phyloP scores from a whole-genome alignment of 2,888 invertebrate species.

The Elmis aenea region DNA sequence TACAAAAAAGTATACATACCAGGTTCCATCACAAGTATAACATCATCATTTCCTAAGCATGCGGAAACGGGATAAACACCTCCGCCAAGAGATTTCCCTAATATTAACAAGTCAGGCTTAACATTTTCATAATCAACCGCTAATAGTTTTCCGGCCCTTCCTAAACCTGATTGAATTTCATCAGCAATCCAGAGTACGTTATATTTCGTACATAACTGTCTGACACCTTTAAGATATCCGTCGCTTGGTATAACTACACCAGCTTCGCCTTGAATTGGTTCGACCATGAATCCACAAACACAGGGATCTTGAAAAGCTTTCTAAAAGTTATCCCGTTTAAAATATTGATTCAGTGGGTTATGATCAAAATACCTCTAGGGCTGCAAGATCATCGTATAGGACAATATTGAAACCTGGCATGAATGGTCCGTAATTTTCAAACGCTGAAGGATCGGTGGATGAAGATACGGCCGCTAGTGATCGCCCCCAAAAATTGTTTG shows the following conservation, averaged over 20 bases:
- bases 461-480: conserved; percentile 74
- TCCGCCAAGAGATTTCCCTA: conserved; percentile 81
- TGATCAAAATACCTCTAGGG: conserved; percentile 60
- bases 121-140: conserved; percentile 71
- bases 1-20: conserved; percentile 55
- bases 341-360: too few species aligned
- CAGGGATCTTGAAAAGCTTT: conserved; percentile 58
- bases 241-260: conserved; percentile 70
- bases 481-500: conserved; percentile 80
- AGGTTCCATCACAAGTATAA: conserved; percentile 68
- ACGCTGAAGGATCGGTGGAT: conserved; percentile 69
- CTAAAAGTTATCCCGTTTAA: conserved; percentile 40
- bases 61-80: conserved; percentile 72
- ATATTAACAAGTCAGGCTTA: conserved; percentile 68
- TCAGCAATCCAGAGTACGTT: conserved; percentile 81
- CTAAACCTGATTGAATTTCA: conserved; percentile 79
- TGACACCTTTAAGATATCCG: conserved; percentile 66
- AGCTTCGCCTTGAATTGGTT: conserved; percentile 85
- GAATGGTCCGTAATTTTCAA: conserved; percentile 69
- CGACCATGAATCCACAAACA: conserved; percentile 79
- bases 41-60: conserved; percentile 63
- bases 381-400: conserved; percentile 67
- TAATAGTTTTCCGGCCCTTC: conserved; percentile 72
- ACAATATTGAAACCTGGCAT: conserved; percentile 72
- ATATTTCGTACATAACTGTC: conserved; percentile 68